Base-by-base conservation (phyloP, 2,113 vertebrate genomes). In the Arenaria interpres region DNA sequence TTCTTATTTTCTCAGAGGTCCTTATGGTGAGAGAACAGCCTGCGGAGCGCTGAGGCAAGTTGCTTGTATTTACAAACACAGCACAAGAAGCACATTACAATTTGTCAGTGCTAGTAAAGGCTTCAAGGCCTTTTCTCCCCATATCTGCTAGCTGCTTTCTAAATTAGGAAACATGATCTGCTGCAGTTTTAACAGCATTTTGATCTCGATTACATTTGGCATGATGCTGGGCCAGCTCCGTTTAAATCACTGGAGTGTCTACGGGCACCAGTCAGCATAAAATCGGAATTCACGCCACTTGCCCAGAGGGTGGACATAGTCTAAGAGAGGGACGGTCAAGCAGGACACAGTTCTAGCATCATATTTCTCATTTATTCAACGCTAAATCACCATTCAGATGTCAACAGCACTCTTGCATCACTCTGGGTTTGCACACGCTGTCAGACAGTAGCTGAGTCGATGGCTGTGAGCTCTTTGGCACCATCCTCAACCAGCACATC, bases 301-400 rank as follows among this genome's bases (percentile, higher is more conserved):
- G 9, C 53, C 79, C 6, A 3, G 0, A 0, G 81, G 56, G 33
- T 63, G 39, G 91, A 37, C n/a, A 14, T 0, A 0, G 37, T 30
- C 75, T 54, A 33, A 46, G 66, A 71, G 67, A 84, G 33, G 60
- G 79, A 24, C 28, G 43, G 46, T 35, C 1, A 5, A 84, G 69
- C 51, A 81, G 51, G 13, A 45, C 83, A 90, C 3, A 4, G 41
- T 54, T 67, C 51, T 46, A 45, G 53, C 54, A 88, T 62, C 32
- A 0, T 25, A 39, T 57, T 89, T 75, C 82, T 62, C 74, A 82
- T 87, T 59, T 74, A 50, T 54, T 78, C 28, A 13, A 46, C 27
- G 30, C 35, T n/a, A 84, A 89, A 74, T 82, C 76, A 68, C 88
- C 93, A 82, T 1, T 48, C 73, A 92, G n/a, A 53, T 35, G 53